These are phyloP conservation scores for Phoxinus dragarum DNA, from an alignment of 2,797 vertebrate genomes.

Conservation along the genomic window DNA sequence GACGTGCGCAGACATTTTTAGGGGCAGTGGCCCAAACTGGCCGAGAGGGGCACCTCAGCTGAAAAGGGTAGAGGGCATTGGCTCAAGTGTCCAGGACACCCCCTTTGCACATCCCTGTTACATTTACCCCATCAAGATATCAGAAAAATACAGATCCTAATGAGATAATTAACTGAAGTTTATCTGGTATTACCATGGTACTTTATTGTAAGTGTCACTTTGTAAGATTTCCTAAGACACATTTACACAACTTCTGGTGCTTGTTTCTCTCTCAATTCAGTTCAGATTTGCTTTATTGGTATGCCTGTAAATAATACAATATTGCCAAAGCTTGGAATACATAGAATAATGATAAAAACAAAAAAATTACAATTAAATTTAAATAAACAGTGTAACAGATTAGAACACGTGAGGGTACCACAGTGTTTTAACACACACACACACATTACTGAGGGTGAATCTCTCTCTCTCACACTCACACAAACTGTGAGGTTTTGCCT, in stretches of 20 bases:
- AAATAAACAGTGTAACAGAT: no score
- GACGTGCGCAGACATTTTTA: background rate
- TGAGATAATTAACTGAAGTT: background rate
- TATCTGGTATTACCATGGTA: background rate
- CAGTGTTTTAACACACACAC: no score
- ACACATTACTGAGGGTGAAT: no score
- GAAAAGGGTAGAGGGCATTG: background rate
- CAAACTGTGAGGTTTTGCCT: background rate
- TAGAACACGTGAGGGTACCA: no score
- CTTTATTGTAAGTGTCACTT: background rate
- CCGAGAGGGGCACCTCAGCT: background rate
- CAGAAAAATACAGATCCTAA: background rate
- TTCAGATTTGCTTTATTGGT: no score
- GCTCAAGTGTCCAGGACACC: background rate
- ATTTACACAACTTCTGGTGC: background rate
- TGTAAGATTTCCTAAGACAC: background rate
- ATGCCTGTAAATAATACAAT: no score
- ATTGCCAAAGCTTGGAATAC: no score
- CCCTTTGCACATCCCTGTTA: background rate
- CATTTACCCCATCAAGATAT: background rate
- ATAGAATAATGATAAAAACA: no score
- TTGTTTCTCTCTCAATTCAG: no score
- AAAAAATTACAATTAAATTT: no score
- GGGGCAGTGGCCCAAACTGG: background rate
- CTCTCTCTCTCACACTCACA: background rate